Conservation (phyloP, 2,888 invertebrate genomes). For the Pedicia rivosa region DNA sequence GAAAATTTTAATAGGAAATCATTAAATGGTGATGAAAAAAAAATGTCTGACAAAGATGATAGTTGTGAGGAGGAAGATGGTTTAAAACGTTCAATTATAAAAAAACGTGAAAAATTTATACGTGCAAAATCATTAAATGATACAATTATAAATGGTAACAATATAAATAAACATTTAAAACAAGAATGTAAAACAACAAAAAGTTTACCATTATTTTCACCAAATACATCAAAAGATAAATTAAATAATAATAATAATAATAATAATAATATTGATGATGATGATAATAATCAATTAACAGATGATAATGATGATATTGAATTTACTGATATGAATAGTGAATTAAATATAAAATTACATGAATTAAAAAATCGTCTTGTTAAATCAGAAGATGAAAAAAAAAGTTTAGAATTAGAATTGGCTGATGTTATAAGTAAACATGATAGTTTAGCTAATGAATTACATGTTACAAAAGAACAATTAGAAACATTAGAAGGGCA, state of each 20-base stretch:
- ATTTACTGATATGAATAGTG: conserved; percentile 13
- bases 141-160: conserved; percentile 14
- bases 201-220: conserved; percentile 22
- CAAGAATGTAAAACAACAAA: conserved; percentile 10
- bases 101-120: conserved; percentile 12
- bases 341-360: conserved; percentile 36
- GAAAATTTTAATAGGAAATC: conserved; percentile 20
- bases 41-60: conserved; percentile 14
- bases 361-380: conserved; percentile 35
- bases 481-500: conserved; percentile 29
- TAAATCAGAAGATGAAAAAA: conserved; percentile 28
- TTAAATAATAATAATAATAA: conserved; percentile 10
- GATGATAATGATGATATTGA: conserved; percentile 16
- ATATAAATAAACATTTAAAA: not conserved
- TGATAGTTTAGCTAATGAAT: conserved; percentile 36
- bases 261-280: conserved; percentile 15
- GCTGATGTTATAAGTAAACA: conserved; percentile 42
- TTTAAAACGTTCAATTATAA: conserved; percentile 12
- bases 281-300: conserved; percentile 15
- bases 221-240: conserved; percentile 22
- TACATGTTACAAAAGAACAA: conserved; percentile 29
- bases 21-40: conserved; percentile 14
- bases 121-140: conserved; percentile 26
- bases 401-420: conserved; percentile 40
- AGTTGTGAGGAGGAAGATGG: conserved; percentile 19